Conservation (phyloP, 2,888 invertebrate genomes). For the Microplitis deprimator region DNA sequence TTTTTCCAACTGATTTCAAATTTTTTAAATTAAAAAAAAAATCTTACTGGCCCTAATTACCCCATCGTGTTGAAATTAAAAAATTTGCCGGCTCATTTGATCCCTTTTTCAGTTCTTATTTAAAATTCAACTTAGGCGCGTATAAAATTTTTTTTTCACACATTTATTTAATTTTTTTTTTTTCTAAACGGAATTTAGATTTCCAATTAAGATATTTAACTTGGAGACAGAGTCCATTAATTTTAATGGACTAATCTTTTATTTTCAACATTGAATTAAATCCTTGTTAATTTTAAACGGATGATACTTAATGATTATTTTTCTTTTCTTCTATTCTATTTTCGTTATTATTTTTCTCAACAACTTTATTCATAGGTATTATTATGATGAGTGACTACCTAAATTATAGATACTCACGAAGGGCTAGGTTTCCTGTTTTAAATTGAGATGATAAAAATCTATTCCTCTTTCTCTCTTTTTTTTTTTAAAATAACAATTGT, state of each 20-base stretch:
- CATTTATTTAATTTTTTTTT: slow-evolving; percentile 36
- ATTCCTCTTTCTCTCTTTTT: background rate
- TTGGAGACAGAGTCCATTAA: slow-evolving; percentile 8
- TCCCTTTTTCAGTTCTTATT: no score
- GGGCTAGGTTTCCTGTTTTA: slow-evolving; percentile 35
- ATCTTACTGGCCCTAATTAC: no score
- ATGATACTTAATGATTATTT: background rate
- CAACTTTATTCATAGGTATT: slow-evolving; percentile 17
- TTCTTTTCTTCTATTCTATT: background rate
- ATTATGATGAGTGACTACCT: slow-evolving; percentile 32
- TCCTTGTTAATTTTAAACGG: slow-evolving; percentile 4
- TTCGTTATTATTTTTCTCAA: no score
- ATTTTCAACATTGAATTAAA: no score
- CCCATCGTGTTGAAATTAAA: no score
- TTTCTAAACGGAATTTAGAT: slow-evolving; percentile 44
- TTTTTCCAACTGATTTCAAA: no score
- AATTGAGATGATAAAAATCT: slow-evolving; percentile 2
- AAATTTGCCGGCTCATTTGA: no score
- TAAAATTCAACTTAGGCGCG: no score
- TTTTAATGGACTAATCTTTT: slow-evolving; percentile 11
- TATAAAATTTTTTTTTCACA: no score
- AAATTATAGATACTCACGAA: slow-evolving; percentile 14
- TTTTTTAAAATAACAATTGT: background rate
- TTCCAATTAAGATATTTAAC: slow-evolving; percentile 45
- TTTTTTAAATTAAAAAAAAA: no score